These are phyloP conservation scores for Pseudococcus longispinus DNA, from an alignment of 2,888 invertebrate genomes.

Conservation along the genomic window DNA sequence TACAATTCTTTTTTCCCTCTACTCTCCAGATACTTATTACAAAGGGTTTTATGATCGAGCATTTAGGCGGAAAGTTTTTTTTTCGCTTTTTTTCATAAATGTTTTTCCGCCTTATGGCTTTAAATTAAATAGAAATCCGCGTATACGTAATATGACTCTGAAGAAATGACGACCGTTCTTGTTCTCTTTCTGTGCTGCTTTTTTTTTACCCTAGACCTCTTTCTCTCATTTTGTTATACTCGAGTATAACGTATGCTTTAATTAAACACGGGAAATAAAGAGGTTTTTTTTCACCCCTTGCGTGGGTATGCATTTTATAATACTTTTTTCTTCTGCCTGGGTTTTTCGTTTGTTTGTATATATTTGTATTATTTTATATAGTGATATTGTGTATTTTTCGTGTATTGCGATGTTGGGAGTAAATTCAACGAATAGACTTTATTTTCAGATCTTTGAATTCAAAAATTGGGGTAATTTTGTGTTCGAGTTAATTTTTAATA, in stretches of 20 bases:
- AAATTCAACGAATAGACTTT: background rate
- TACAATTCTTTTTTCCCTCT: background rate
- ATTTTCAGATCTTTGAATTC: background rate
- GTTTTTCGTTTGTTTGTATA: background rate
- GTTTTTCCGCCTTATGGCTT: slow-evolving; percentile 34
- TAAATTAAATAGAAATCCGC: slow-evolving; percentile 34
- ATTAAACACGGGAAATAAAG: background rate
- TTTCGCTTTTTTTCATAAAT: slow-evolving; percentile 11
- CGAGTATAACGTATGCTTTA: background rate
- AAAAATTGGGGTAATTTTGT: background rate
- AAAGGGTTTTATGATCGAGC: slow-evolving; percentile 34
- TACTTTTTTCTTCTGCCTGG: background rate
- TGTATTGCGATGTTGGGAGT: background rate
- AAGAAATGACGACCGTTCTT: background rate
- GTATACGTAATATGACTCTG: slow-evolving; percentile 16
- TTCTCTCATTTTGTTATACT: background rate
- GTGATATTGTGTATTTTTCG: background rate
- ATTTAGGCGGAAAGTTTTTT: slow-evolving; percentile 34
- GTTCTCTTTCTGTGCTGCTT: background rate
- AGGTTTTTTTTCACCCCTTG: background rate
- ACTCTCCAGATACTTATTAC: slow-evolving; percentile 26
- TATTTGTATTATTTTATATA: background rate
- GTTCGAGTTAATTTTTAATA: background rate
- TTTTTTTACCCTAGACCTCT: background rate
- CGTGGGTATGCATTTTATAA: background rate